These are phyloP conservation scores for Semaprochilodus insignis DNA, from an alignment of 2,797 vertebrate species.

Conservation along the genomic window DNA sequence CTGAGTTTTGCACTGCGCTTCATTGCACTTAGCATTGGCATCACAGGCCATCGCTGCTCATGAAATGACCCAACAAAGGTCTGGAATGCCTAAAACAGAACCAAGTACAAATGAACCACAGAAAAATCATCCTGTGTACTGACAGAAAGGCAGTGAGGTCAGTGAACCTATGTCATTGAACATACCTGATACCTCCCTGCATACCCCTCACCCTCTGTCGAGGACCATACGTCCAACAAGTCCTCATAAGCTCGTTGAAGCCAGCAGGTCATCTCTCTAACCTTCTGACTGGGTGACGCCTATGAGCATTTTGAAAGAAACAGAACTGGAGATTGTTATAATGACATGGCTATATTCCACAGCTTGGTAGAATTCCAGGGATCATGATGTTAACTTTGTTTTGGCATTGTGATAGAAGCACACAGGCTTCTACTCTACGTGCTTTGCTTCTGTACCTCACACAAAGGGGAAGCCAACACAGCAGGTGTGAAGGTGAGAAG, in stretches of 20 bases:
- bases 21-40: constrained; percentile 74
- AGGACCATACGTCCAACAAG: constrained; percentile 71
- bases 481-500: constrained; percentile 68
- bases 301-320: constrained; percentile 42
- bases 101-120: not conserved
- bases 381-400: not conserved
- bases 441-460: constrained; percentile 65
- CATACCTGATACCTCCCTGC: constrained; percentile 82
- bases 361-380: not conserved
- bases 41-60: constrained; percentile 76
- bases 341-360: not conserved
- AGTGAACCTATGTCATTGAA: constrained; percentile 2
- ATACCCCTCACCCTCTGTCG: constrained; percentile 74
- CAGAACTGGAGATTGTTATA: not conserved
- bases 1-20: constrained; percentile 66
- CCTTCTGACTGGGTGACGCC: constrained; percentile 70
- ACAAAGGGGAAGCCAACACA: constrained; percentile 67
- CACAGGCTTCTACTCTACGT: not conserved
- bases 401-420: not conserved
- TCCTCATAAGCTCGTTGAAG: constrained; percentile 77
- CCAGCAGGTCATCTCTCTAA: constrained; percentile 79
- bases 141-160: not conserved
- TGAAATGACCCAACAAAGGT: constrained; percentile 77
- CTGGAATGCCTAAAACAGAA: constrained; percentile 71
- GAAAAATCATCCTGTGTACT: not conserved